phyloP scores from a whole-genome alignment of 2,888 invertebrate genomes.

The Stratiomys singularior region DNA sequence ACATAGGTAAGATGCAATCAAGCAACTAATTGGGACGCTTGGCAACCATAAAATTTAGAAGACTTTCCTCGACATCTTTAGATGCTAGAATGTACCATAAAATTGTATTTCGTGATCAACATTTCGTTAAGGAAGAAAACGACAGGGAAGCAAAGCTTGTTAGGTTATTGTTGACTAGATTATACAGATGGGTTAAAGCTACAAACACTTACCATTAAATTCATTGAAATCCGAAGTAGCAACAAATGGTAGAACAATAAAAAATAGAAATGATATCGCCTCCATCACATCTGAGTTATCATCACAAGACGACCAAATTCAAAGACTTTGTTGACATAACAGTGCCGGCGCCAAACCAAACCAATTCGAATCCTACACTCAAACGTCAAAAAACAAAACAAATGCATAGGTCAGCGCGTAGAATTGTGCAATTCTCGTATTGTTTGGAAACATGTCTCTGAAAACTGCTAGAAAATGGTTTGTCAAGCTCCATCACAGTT shows the following conservation, averaged over 20 bases:
- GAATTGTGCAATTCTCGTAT: conserved; percentile 4
- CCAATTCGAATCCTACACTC: not conserved
- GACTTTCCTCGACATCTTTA: no score
- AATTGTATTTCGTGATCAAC: no score
- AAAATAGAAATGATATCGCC: conserved; percentile 5
- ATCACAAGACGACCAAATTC: not conserved
- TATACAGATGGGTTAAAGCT: not conserved
- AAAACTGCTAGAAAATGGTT: no score
- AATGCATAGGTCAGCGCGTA: not conserved
- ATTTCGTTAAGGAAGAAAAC: no score
- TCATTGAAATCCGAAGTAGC: not conserved
- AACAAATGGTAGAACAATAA: conserved; percentile 7
- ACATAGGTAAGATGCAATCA: no score
- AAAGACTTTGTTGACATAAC: conserved; percentile 31
- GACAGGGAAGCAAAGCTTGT: no score
- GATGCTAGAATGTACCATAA: no score
- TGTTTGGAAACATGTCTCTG: no score
- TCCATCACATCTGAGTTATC: not conserved
- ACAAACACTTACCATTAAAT: not conserved
- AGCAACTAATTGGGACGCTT: no score
- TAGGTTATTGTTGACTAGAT: no score
- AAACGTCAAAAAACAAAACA: not conserved
- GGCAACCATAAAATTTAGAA: no score
- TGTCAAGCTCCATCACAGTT: no score
- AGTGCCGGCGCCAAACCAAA: conserved; percentile 35